Conservation (phyloP, 2,888 invertebrate genomes). For the Xiphydria camelus region DNA sequence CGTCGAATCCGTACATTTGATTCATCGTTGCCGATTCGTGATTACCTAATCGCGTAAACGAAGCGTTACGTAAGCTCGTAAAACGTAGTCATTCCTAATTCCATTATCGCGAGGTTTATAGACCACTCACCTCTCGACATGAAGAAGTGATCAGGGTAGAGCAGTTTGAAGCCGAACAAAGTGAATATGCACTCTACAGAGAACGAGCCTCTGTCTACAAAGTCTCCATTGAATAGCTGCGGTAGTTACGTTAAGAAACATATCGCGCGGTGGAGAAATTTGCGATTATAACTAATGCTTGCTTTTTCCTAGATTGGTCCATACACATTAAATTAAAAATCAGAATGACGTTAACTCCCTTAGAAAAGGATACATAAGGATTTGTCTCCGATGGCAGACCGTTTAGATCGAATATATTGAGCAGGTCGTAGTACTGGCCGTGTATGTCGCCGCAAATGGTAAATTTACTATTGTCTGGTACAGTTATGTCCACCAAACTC, state of each 20-base stretch:
- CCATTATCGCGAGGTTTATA: not conserved
- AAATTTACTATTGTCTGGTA: constrained; percentile 87
- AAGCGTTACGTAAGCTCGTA: not conserved
- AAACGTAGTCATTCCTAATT: not conserved
- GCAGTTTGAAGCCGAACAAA: constrained; percentile 92
- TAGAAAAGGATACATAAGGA: constrained; percentile 77
- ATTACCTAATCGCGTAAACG: constrained; percentile 72
- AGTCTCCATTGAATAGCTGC: constrained; percentile 96
- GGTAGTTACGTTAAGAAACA: constrained; percentile 29
- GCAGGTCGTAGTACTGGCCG: constrained; percentile 97
- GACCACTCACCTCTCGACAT: constrained; percentile 87
- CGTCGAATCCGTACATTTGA: constrained; percentile 99
- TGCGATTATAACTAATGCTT: too few relatives aligned
- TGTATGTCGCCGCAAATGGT: constrained; percentile 99
- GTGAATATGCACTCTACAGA: constrained; percentile 99
- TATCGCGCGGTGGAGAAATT: constrained; percentile 14
- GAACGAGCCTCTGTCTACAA: constrained; percentile 98
- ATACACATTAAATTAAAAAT: not conserved
- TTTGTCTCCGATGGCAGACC: constrained; percentile 94
- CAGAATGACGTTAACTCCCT: constrained; percentile 4
- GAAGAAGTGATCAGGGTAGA: constrained; percentile 95
- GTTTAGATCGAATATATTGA: constrained; percentile 96
- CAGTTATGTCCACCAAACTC: constrained; percentile 86
- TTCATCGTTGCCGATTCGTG: constrained; percentile 99
- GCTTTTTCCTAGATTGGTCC: too few relatives aligned